Conservation (phyloP, 2,797 vertebrate genomes). For the Cyprinodon diabolis region DNA sequence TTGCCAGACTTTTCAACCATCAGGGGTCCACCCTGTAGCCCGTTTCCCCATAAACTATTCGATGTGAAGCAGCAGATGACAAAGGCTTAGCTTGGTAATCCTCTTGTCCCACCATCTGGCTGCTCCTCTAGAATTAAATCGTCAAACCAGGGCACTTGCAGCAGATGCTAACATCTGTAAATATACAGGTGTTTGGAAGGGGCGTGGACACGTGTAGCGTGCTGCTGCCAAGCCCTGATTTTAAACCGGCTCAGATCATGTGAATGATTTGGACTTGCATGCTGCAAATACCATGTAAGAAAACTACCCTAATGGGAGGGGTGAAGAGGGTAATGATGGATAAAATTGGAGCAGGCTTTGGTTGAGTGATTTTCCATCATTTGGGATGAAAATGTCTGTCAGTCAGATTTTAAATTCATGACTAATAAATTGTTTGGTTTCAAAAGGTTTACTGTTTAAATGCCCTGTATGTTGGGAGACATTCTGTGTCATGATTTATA, state of each 20-base stretch:
- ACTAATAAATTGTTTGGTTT: conserved; percentile 48
- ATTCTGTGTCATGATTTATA: not conserved
- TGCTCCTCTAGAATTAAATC: conserved; percentile 75
- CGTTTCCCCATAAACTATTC: conserved; percentile 56
- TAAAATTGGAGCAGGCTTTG: conserved; percentile 49
- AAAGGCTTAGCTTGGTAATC: conserved; percentile 85
- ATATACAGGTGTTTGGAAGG: conserved; percentile 67
- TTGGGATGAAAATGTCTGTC: conserved; percentile 52
- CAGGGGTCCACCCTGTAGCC: conserved; percentile 52
- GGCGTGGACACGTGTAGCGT: conserved; percentile 29
- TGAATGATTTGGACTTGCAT: conserved; percentile 27
- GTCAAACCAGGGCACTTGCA: conserved; percentile 75
- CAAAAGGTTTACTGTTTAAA: conserved; percentile 35
- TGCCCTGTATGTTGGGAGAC: conserved; percentile 5
- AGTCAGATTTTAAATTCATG: conserved; percentile 64
- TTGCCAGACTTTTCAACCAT: conserved; percentile 26
- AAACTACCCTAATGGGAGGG: conserved; percentile 39
- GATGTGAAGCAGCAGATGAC: conserved; percentile 78
- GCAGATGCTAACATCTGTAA: conserved; percentile 78
- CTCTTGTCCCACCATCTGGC: conserved; percentile 84
- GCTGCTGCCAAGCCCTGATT: conserved; percentile 35
- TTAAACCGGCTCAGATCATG: conserved; percentile 32
- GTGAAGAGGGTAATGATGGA: conserved; percentile 64
- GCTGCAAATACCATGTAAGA: conserved; percentile 25
- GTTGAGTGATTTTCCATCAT: conserved; percentile 49